These are phyloP conservation scores for Lutjanus campechanus DNA, from an alignment of 2,797 vertebrate genomes.

Conservation along the genomic window DNA sequence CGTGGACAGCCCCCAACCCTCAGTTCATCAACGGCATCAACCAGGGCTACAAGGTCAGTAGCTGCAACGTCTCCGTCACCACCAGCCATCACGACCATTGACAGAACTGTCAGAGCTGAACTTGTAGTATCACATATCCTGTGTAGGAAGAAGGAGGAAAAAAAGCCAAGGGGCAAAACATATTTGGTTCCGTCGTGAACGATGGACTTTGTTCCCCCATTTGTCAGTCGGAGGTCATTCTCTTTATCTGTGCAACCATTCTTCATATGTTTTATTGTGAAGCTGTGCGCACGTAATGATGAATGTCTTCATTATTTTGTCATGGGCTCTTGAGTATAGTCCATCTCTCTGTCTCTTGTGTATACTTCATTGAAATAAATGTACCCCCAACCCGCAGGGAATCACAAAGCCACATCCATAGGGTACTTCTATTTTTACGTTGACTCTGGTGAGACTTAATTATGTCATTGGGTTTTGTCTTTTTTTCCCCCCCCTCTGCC, in stretches of 20 bases:
- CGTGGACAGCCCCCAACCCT: conserved; percentile 96
- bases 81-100: conserved; percentile 35
- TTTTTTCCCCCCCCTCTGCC: background rate
- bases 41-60: conserved; percentile 97
- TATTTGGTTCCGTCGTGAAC: conserved; percentile 49
- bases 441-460: conserved; percentile 49
- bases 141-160: conserved; percentile 12
- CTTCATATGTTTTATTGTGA: conserved; percentile 60
- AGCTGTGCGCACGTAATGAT: conserved; percentile 53
- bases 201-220: conserved; percentile 57
- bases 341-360: conserved; percentile 45
- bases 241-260: conserved; percentile 62
- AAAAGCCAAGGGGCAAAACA: conserved; percentile 50
- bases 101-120: conserved; percentile 61
- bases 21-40: conserved; percentile 99
- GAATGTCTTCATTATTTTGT: conserved; percentile 76
- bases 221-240: conserved; percentile 68
- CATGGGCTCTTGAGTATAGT: conserved; percentile 48
- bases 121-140: conserved; percentile 49
- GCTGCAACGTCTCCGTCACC: conserved; percentile 8
- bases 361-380: conserved; percentile 45
- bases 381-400: conserved; percentile 35
- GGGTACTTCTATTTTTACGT: conserved; percentile 30
- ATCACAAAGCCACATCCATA: conserved; percentile 33
- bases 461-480: conserved; percentile 29